Base-by-base conservation (phyloP, 2,113 vertebrate genomes). In the Spea bombifrons region DNA sequence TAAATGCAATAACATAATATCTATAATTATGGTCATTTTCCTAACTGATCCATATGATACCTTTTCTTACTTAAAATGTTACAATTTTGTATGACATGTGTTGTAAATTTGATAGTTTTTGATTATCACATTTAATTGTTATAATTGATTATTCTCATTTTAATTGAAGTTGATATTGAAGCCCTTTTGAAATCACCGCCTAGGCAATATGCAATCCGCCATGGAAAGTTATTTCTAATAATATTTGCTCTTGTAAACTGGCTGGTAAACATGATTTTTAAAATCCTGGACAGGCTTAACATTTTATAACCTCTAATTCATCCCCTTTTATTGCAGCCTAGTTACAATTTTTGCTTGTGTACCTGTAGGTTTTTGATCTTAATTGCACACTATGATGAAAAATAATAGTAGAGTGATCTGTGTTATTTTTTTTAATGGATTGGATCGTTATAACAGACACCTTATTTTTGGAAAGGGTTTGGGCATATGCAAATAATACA, bases 91-190 rank as follows among this genome's bases (percentile, higher is more conserved):
- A n/a, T n/a, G n/a, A n/a, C n/a, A n/a, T n/a, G n/a, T n/a, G n/a
- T n/a, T n/a, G n/a, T n/a, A n/a, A n/a, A n/a, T n/a, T n/a, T n/a
- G 52, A 70, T 76, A 66, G 61, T 69, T 77, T 70, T 69, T 61
- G 75, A 77, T 77, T 61, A 77, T 77, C 75, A 70, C 16, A 57
- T 70, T 70, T 61, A 66, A 77, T 77, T 77, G 75, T 63, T 77
- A 53, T 48, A 77, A 77, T 70, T 77, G 66, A 77, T 77, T 77
- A 77, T 66, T 66, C 55, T 49, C 66, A 52, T 69, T 61, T 77
- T 77, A 77, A 77, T 77, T 77, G 75, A 77, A 77, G 75, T 59
- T 77, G 75, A 70, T 77, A 55, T 66, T 70, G 49, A 68, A 77
- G 66, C 75, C 57, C 75, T 70, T 77, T 70, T 45, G 10, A 77